phyloP scores from a whole-genome alignment of 2,888 invertebrate genomes.

The Psococerastis gibbosa region DNA sequence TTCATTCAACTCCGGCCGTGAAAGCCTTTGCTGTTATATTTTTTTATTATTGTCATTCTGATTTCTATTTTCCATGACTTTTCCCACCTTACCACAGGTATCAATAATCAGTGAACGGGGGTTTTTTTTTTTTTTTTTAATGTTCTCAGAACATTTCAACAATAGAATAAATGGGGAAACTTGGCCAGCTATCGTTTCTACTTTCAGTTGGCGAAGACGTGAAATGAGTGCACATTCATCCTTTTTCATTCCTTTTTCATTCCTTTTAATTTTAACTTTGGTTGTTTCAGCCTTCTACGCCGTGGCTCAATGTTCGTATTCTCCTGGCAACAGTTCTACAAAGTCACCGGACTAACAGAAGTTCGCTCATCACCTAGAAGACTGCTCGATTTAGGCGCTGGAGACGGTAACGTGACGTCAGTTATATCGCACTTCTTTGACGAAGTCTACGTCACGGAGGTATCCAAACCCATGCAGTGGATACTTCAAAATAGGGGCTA shows the following conservation, averaged over 20 bases:
- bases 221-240: too few relatives aligned
- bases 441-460: constrained; percentile 72
- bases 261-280: too few relatives aligned
- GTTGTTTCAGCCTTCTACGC: constrained; percentile 58
- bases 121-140: constrained; percentile 1
- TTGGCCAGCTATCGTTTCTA: too few relatives aligned
- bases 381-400: constrained; percentile 45
- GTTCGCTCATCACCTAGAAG: constrained; percentile 4
- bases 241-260: too few relatives aligned
- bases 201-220: too few relatives aligned
- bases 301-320: constrained; percentile 96
- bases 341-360: constrained; percentile 30
- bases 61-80: too few relatives aligned
- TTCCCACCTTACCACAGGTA: neutral
- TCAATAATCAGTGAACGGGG: neutral
- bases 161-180: too few relatives aligned
- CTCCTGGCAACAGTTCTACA: constrained; percentile 59
- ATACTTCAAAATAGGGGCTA: constrained; percentile 57
- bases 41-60: too few relatives aligned
- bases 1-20: too few relatives aligned
- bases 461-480: constrained; percentile 74
- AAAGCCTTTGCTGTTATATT: too few relatives aligned
- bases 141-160: too few relatives aligned
- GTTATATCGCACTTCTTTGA: constrained; percentile 55
- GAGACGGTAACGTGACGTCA: constrained; percentile 84